These are phyloP conservation scores for Atherinomorus stipes DNA, from an alignment of 2,113 vertebrate genomes.

Conservation along the genomic window DNA sequence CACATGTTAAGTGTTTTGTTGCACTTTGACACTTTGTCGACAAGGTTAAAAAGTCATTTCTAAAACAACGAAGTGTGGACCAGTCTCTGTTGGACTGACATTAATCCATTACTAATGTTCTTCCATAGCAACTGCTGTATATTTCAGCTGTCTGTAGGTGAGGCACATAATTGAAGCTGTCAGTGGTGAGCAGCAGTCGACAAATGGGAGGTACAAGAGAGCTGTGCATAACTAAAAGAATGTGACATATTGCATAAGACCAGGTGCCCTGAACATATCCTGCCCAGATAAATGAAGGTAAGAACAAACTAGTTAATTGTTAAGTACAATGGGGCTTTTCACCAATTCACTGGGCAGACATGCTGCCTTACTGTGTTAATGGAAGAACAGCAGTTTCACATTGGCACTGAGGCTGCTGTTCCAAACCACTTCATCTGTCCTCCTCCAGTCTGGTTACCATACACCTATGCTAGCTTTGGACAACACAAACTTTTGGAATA, in stretches of 20 bases:
- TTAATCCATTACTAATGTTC: slow-evolving; percentile 34
- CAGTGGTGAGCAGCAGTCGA: slow-evolving; percentile 33
- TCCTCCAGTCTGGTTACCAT: slow-evolving; percentile 70
- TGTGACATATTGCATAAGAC: slow-evolving; percentile 70
- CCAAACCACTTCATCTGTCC: slow-evolving; percentile 77
- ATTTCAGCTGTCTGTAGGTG: slow-evolving; percentile 28
- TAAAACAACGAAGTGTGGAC: too few species aligned
- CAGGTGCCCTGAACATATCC: slow-evolving; percentile 50
- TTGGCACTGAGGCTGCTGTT: slow-evolving; percentile 65
- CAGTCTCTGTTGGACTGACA: neutral
- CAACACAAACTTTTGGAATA: slow-evolving; percentile 65
- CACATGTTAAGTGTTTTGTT: too few species aligned
- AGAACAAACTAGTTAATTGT: slow-evolving; percentile 77
- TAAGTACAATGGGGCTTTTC: slow-evolving; percentile 78
- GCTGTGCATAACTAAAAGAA: slow-evolving; percentile 60
- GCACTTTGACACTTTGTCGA: too few species aligned
- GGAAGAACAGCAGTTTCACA: slow-evolving; percentile 71
- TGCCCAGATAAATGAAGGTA: slow-evolving; percentile 68
- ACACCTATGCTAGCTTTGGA: slow-evolving; percentile 79
- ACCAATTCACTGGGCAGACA: slow-evolving; percentile 60
- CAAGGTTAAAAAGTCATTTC: too few species aligned
- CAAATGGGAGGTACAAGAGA: slow-evolving; percentile 31
- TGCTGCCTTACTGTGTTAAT: slow-evolving; percentile 71
- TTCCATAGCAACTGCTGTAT: slow-evolving; percentile 37
- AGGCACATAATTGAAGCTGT: slow-evolving; percentile 52